A percentile compares a stretch with the other conserved stretches of the same genome.
Conservation (phyloP, 2,888 invertebrate species). For the Meghimatium bilineatum region DNA sequence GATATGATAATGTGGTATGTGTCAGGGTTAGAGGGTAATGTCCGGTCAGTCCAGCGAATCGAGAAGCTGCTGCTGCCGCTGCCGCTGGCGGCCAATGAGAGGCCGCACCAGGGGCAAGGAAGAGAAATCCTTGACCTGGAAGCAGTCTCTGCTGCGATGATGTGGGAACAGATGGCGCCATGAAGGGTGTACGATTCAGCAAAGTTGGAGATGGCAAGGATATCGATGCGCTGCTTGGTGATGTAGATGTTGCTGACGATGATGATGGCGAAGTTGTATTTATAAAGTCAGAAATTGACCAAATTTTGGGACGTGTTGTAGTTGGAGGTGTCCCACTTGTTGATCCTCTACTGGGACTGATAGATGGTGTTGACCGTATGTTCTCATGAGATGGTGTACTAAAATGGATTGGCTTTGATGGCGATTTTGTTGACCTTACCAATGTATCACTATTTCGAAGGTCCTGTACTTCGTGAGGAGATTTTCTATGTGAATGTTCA, state of each 20-base stretch:
- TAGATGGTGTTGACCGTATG: background rate
- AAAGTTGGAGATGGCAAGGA: slow-evolving; percentile 7
- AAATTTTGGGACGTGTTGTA: slow-evolving; percentile 40
- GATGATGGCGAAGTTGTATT: slow-evolving; percentile 41
- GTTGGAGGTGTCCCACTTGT: slow-evolving; percentile 22
- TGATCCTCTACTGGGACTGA: background rate
- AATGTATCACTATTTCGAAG: background rate
- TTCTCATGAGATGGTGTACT: background rate
- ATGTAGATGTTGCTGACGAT: slow-evolving; percentile 24
- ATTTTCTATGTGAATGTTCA: slow-evolving; percentile 13
- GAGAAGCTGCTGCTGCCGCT: slow-evolving; percentile 62
- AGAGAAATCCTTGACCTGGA: slow-evolving; percentile 57
- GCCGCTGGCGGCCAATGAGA: slow-evolving; percentile 55
- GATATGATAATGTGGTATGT: slow-evolving; percentile 71
- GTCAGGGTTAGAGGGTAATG: slow-evolving; percentile 62
- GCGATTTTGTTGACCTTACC: background rate
- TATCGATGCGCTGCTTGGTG: background rate
- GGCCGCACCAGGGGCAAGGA: slow-evolving; percentile 59
- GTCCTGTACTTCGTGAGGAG: background rate
- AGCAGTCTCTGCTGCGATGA: slow-evolving; percentile 30
- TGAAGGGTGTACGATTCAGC: slow-evolving; percentile 15
- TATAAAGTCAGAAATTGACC: slow-evolving; percentile 47
- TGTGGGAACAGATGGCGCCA: slow-evolving; percentile 8
- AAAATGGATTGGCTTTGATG: background rate
- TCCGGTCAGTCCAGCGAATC: slow-evolving; percentile 44